Evolutionary conservation across 2,888 invertebrate genomes (phyloP), one percentile per base, ranked within the genome.

Genomic region (Tortricodes alternella): DNA sequence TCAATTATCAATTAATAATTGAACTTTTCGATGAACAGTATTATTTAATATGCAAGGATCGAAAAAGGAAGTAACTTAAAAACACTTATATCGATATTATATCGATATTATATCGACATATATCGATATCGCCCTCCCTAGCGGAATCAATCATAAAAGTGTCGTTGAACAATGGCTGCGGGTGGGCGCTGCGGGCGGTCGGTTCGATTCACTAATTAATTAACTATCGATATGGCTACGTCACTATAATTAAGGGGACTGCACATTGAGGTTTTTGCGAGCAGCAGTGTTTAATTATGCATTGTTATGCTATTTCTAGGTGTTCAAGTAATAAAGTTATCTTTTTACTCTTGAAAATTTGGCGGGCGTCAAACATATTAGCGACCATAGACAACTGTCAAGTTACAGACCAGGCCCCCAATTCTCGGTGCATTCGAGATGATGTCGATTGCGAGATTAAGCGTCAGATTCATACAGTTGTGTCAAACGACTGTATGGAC

Each of bases 161-260:
- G 80, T 82, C 76, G 80, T 68, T 69, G 74, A 85, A 88, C 88
- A 88, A 88, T 88, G 68, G 80, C 76, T 67, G 74, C 70, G 86
- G 78, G 85, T 81, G 86, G 82, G 67, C 88, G 68, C 76, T 80
- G 87, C 87, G 89, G 87, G 89, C 79, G 89, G 89, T 80, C 85
- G 67, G 63, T 71, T 74, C 74, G 73, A 74, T 76, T 21, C 24
- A 11, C 50, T 44, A 56, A 56, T 44, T 56, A 50, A 56, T 56
- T 56, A 44, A 44, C 56, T 38, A 50, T 50, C 50, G 56, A 56
- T 56, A 50, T 27, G 44, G 35, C 37, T 39, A 38, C 44, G 32
- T 46, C 56, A 50, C 56, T 56, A 56, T 24, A 19, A 13, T 46
- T 19, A 19, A 44, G 37, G 43, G 44, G 48, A 41, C 44, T 19